A percentile compares a stretch with the other conserved stretches of the same genome.
phyloP scores from a whole-genome alignment of 2,113 vertebrate species.

The Gyps fulvus region DNA sequence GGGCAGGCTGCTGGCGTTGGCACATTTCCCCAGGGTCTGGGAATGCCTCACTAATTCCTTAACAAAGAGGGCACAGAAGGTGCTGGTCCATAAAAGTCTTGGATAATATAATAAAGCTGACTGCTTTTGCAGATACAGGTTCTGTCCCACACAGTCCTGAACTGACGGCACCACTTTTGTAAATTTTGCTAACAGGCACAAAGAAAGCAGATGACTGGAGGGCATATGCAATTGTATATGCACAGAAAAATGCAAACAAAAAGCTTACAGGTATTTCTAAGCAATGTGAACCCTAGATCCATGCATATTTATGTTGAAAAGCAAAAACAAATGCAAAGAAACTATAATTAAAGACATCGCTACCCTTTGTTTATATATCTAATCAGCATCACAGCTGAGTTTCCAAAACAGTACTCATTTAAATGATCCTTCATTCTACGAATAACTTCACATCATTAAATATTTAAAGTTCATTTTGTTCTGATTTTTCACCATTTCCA shows the following conservation, averaged over 20 bases:
- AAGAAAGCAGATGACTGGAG: background rate
- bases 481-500: background rate
- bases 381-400: background rate
- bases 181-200: background rate
- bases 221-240: background rate
- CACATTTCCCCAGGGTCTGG: fast-evolving
- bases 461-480: background rate
- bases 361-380: constrained; percentile 21
- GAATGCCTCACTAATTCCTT: background rate
- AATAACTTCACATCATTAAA: background rate
- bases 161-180: background rate
- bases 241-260: background rate
- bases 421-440: background rate
- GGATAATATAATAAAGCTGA: background rate
- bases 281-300: background rate
- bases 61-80: background rate
- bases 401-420: constrained; percentile 10
- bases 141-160: background rate
- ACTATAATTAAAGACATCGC: background rate
- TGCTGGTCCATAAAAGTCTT: background rate
- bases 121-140: background rate
- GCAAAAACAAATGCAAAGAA: background rate
- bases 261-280: background rate
- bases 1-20: background rate
- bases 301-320: constrained; percentile 10